phyloP scores from a whole-genome alignment of 2,113 vertebrate species.

The Trichechus manatus region DNA sequence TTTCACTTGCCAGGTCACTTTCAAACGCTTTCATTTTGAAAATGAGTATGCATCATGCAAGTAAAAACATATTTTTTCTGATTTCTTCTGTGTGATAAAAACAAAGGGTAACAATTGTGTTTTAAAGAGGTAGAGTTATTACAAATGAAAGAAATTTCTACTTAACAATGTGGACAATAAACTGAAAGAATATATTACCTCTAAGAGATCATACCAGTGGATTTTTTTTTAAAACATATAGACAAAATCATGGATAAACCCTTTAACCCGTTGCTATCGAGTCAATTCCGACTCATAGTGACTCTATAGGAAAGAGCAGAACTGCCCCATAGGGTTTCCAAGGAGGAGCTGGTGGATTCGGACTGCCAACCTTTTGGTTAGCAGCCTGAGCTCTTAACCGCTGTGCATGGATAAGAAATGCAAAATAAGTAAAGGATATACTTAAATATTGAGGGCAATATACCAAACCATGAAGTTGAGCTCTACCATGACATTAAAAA shows the following conservation, averaged over 20 bases:
- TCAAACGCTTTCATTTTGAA: constrained; percentile 46
- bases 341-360: too few species aligned
- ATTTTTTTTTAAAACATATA: neutral
- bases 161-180: neutral
- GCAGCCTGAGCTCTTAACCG: too few species aligned
- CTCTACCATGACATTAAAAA: neutral
- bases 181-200: neutral
- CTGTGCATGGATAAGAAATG: constrained; percentile 3
- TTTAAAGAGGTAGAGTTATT: constrained; percentile 3
- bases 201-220: neutral
- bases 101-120: neutral
- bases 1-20: constrained; percentile 47
- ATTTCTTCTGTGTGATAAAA: constrained; percentile 10
- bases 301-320: too few species aligned
- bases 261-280: too few species aligned
- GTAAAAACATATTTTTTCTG: neutral
- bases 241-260: neutral
- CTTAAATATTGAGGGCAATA: neutral
- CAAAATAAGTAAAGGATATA: neutral
- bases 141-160: constrained; percentile 42
- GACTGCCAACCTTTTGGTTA: too few species aligned
- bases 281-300: too few species aligned
- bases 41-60: neutral
- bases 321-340: too few species aligned
- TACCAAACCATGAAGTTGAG: neutral